Conservation (phyloP, 2,888 invertebrate species). For the Notodonta ziczac region DNA sequence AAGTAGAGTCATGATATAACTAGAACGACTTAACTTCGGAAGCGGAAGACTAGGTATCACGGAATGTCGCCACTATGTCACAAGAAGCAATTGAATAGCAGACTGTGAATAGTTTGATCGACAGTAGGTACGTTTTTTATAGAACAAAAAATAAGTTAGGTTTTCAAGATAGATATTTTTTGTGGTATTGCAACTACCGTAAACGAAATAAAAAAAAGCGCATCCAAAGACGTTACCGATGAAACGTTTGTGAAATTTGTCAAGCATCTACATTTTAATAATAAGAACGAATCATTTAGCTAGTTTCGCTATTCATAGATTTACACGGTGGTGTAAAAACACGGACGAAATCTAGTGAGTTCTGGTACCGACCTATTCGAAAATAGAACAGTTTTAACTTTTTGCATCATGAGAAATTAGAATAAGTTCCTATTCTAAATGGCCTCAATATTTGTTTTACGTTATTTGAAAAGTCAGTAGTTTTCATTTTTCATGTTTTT, state of each 20-base stretch:
- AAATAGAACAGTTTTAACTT: not conserved
- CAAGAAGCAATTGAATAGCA: not conserved
- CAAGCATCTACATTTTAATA: not conserved
- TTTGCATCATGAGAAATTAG: not conserved
- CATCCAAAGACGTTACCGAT: constrained; percentile 1
- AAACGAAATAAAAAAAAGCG: not conserved
- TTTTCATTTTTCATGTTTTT: too few relatives aligned
- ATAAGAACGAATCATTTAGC: not conserved
- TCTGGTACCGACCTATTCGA: not conserved
- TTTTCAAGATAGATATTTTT: not conserved
- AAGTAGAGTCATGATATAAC: not conserved
- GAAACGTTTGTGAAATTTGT: not conserved
- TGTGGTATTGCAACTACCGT: not conserved
- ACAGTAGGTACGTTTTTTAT: not conserved
- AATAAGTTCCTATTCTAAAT: too few relatives aligned
- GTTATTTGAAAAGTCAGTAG: too few relatives aligned
- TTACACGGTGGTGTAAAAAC: not conserved
- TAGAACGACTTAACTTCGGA: not conserved
- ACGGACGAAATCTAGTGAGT: not conserved
- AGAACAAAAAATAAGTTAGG: constrained; percentile 1
- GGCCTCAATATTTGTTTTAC: too few relatives aligned
- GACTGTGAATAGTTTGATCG: not conserved
- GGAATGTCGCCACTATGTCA: not conserved
- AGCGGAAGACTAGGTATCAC: not conserved
- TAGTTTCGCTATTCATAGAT: constrained; percentile 7